Evolutionary conservation across 2,888 invertebrate species (phyloP), one percentile per base, ranked within the genome.

Genomic region (Machimus rusticus): DNA sequence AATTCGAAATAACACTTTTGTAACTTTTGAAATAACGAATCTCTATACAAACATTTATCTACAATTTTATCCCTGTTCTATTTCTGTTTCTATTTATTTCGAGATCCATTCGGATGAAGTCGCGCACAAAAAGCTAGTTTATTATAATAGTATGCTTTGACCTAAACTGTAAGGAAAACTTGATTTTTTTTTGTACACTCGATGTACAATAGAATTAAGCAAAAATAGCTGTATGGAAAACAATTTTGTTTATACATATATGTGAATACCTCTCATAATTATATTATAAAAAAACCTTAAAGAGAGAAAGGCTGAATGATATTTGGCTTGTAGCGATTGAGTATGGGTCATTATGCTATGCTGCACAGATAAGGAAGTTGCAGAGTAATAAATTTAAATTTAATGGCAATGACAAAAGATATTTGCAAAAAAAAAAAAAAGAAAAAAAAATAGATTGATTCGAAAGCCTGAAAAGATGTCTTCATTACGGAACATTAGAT

Each of bases 401-500:
- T 76, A 86, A 76, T 86, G 74, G 76, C 77, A 39, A 84, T 84
- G 84, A 84, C 74, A 66, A 84, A 74, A 74, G 31, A 39, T 43
- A 66, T 84, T 84, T 39, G 19, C 39, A 8, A 19, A 19, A 9
- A 51, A 82, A 39, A 37, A 84, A 19, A 19, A 9, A 51, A 82
- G 12, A 37, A 84, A n/a, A n/a, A n/a, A n/a, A n/a, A 74, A 74
- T 39, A 84, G 66, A 84, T 84, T 84, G 55, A 55, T 81, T 81
- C 43, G 14, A 46, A 31, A 66, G 23, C 31, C 46, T 86, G 31
- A 86, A 79, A 79, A 79, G 86, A 86, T 86, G 79, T 57, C 86
- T 86, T 86, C 55, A 79, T 86, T 86, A 79, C 39, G 37, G 66
- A 86, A 77, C 86, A 86, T 86, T 86, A 86, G 86, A 66, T 66